Percentiles rank a stretch among this genome's conserved stretches.
These are phyloP conservation scores for Pseudomyrmex flavicornis DNA, from an alignment of 1,140 invertebrate species.

Conservation along the genomic window DNA sequence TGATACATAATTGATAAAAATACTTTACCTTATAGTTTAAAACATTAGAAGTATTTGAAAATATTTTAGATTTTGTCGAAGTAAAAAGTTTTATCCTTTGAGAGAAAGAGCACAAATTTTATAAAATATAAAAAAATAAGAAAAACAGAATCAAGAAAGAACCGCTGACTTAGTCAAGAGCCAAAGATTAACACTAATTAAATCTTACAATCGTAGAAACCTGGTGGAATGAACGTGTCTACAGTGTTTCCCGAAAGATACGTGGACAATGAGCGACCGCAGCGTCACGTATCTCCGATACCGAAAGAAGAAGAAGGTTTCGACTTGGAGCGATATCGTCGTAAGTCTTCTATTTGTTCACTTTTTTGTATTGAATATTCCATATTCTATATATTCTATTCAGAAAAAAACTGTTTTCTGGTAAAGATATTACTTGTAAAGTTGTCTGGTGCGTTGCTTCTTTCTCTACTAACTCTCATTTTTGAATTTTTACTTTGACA, in stretches of 20 bases:
- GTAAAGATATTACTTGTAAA: no score
- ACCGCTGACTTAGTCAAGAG: background rate
- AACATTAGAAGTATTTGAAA: background rate
- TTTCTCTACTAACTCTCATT: no score
- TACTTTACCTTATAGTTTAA: no score
- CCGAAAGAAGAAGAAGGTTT: constrained; percentile 55
- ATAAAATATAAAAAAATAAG: constrained; percentile 1
- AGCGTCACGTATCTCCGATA: constrained; percentile 43
- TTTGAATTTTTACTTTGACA: no score
- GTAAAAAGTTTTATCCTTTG: background rate
- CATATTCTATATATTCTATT: no score
- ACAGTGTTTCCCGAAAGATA: constrained; percentile 82
- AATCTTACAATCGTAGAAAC: constrained; percentile 59
- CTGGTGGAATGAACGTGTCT: constrained; percentile 78
- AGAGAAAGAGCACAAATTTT: background rate
- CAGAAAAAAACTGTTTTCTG: no score
- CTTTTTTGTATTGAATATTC: background rate
- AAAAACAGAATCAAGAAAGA: background rate
- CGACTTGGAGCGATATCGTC: constrained; percentile 54
- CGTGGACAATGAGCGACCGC: constrained; percentile 61
- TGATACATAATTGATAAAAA: background rate
- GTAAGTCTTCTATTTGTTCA: constrained; percentile 59
- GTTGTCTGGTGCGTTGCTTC: no score
- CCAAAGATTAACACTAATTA: constrained; percentile 27
- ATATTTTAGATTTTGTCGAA: background rate